Evolutionary conservation across 1,140 invertebrate species (phyloP).

Genomic region (Bombus soroeensis): DNA sequence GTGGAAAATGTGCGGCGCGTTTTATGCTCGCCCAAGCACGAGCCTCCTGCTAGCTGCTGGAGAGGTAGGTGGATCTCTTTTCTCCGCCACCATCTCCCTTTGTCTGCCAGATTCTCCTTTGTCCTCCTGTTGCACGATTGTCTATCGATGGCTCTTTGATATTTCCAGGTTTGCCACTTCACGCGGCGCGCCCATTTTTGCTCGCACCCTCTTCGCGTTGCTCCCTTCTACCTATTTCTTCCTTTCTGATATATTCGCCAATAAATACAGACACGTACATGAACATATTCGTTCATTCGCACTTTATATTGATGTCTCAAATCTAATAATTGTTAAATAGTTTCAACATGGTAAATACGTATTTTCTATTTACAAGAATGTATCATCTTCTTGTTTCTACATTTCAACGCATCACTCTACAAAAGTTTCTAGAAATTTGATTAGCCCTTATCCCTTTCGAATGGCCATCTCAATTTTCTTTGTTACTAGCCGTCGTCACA

Average conservation of each 20-base stretch:
- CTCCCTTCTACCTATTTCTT: not conserved
- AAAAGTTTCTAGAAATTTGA: too few species aligned
- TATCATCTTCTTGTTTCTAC: too few species aligned
- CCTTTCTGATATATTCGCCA: not conserved
- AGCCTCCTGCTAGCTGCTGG: slow-evolving; percentile 32
- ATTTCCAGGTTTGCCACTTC: slow-evolving; percentile 26
- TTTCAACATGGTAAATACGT: too few species aligned
- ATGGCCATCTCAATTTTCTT: too few species aligned
- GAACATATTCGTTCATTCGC: too few species aligned
- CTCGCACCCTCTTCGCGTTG: not conserved
- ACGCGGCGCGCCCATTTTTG: not conserved
- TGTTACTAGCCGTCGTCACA: too few species aligned
- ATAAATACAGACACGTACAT: too few species aligned
- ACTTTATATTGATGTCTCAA: too few species aligned
- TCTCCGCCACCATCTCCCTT: slow-evolving; percentile 48
- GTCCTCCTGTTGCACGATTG: slow-evolving; percentile 50
- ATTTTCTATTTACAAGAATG: too few species aligned
- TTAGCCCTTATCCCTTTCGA: too few species aligned
- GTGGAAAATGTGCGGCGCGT: slow-evolving; percentile 65
- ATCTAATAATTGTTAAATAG: too few species aligned
- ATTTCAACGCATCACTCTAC: too few species aligned
- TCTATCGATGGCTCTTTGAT: slow-evolving; percentile 67
- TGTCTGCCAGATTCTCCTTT: slow-evolving; percentile 57
- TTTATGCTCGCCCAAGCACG: slow-evolving; percentile 65
- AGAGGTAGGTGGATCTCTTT: slow-evolving; percentile 66